Conservation (phyloP, 2,113 vertebrate genomes). For the Maccullochella peelii region DNA sequence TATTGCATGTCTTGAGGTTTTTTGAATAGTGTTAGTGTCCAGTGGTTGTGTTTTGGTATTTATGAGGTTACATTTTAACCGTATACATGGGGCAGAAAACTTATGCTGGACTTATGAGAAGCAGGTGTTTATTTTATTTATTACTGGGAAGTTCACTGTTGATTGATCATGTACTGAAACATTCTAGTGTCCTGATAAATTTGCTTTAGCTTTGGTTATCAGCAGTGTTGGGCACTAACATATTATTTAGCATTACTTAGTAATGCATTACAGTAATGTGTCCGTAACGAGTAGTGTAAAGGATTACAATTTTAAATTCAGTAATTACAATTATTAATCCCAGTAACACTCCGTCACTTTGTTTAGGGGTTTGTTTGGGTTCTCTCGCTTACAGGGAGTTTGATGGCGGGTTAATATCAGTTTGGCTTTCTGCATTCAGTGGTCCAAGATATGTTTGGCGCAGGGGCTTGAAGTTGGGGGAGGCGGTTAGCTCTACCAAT, state of each 20-base stretch:
- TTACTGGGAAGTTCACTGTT: not conserved
- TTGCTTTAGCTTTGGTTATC: not conserved
- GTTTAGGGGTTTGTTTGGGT: too few relatives aligned
- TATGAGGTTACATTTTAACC: not conserved
- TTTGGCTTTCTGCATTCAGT: too few relatives aligned
- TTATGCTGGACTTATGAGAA: not conserved
- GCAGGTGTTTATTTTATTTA: not conserved
- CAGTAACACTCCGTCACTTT: too few relatives aligned
- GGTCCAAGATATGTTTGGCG: too few relatives aligned
- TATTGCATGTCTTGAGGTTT: not conserved
- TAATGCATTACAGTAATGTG: not conserved
- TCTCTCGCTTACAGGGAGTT: too few relatives aligned
- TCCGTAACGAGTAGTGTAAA: too few relatives aligned
- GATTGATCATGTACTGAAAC: not conserved
- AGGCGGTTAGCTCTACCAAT: too few relatives aligned
- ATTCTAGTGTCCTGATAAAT: not conserved
- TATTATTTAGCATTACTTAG: too few relatives aligned
- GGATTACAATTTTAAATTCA: too few relatives aligned
- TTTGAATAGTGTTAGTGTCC: not conserved
- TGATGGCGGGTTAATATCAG: too few relatives aligned
- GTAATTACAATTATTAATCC: too few relatives aligned
- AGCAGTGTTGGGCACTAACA: not conserved
- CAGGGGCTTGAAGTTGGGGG: too few relatives aligned
- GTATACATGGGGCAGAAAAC: not conserved
- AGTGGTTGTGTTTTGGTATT: not conserved